phyloP scores from a whole-genome alignment of 2,888 invertebrate species.

The Nasonia oneida region DNA sequence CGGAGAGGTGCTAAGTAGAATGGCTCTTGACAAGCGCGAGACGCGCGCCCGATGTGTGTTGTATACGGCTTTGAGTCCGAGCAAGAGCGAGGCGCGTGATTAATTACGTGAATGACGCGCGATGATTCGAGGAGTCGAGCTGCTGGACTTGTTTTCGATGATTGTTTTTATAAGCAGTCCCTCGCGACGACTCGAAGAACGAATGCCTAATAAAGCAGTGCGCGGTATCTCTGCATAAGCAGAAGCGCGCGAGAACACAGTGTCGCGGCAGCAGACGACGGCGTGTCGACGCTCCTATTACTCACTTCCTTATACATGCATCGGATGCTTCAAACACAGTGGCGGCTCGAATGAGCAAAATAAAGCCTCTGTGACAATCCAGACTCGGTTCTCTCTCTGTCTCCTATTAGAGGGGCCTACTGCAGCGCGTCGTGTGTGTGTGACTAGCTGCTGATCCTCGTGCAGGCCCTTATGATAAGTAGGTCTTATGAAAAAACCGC shows the following conservation, averaged over 20 bases:
- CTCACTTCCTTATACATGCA: constrained; percentile 49
- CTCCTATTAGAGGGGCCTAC: not conserved
- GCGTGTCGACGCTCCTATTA: not conserved
- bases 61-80: constrained; percentile 25
- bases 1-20: constrained; percentile 49
- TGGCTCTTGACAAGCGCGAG: constrained; percentile 26
- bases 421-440: not conserved
- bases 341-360: not conserved
- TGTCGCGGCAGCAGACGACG: not conserved
- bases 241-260: constrained; percentile 11
- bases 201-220: too few relatives aligned
- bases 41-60: not conserved
- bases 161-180: not conserved
- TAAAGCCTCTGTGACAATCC: not conserved
- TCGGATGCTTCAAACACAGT: constrained; percentile 16
- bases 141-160: not conserved
- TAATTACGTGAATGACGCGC: constrained; percentile 40
- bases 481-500: constrained; percentile 60
- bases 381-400: not conserved
- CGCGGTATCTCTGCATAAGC: not conserved
- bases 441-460: constrained; percentile 32
- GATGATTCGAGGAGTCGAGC: constrained; percentile 19
- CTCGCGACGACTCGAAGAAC: not conserved
- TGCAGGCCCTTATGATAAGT: constrained; percentile 60
- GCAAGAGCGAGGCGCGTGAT: constrained; percentile 34